These are phyloP conservation scores for Pseudocheirus occidentalis DNA, from an alignment of 2,797 vertebrate genomes.

Conservation along the genomic window DNA sequence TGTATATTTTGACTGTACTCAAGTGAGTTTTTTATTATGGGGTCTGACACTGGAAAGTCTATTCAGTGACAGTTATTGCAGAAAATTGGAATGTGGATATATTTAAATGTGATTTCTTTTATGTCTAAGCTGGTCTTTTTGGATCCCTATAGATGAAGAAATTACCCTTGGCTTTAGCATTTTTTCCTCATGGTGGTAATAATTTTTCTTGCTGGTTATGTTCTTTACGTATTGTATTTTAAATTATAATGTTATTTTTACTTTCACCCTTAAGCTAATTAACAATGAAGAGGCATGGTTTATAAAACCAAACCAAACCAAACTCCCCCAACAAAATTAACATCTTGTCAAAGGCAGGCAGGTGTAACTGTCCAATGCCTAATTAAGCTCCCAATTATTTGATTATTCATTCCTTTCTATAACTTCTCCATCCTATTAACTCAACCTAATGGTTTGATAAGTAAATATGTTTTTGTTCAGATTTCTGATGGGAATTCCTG, in stretches of 20 bases:
- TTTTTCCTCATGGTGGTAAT: conserved; percentile 55
- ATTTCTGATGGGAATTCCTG: conserved; percentile 67
- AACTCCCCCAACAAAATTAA: conserved; percentile 31
- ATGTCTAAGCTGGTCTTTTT: conserved; percentile 40
- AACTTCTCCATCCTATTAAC: conserved; percentile 54
- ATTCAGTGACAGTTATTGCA: conserved; percentile 38
- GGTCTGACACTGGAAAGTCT: conserved; percentile 43
- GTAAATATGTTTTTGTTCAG: conserved; percentile 44
- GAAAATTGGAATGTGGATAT: conserved; percentile 25
- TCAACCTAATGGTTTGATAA: conserved; percentile 27
- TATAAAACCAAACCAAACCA: conserved; percentile 50
- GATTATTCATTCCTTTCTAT: conserved; percentile 58
- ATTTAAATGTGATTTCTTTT: conserved; percentile 44
- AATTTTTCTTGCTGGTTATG: conserved; percentile 36
- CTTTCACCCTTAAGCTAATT: conserved; percentile 58
- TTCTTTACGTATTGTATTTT: conserved; percentile 57
- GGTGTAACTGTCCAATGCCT: conserved; percentile 46
- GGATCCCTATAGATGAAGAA: neutral
- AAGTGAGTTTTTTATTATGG: conserved; percentile 47
- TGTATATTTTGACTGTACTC: neutral
- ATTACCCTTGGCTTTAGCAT: neutral
- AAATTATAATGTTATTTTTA: conserved; percentile 60
- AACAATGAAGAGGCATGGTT: conserved; percentile 23
- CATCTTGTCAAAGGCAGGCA: conserved; percentile 29
- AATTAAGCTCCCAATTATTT: conserved; percentile 45